A percentile compares a stretch with the other conserved stretches of the same genome.
Conservation (phyloP, 2,113 vertebrate genomes). For the Thalassarche chlororhynchos region DNA sequence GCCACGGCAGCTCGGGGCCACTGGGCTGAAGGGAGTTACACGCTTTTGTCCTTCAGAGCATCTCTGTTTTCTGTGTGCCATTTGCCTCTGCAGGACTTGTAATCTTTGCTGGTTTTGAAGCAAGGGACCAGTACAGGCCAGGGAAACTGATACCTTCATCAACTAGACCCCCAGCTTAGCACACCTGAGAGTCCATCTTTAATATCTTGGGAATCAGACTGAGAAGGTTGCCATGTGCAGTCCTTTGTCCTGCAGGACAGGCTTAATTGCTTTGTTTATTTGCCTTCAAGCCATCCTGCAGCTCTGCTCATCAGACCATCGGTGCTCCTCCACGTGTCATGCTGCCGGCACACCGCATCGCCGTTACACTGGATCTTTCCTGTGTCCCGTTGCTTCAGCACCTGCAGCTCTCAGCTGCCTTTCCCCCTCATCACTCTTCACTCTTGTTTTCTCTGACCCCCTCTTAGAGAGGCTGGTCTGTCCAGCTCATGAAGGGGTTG, state of each 20-base stretch:
- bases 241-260: neutral
- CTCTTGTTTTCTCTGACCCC: neutral
- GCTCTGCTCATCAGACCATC: neutral
- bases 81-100: neutral
- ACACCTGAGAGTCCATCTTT: neutral
- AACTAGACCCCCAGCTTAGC: neutral
- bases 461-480: neutral
- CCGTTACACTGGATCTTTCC: neutral
- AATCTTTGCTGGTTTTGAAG: neutral
- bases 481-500: neutral
- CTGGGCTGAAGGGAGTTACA: neutral
- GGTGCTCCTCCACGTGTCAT: fast-evolving
- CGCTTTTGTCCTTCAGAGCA: neutral
- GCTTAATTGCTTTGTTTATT: neutral
- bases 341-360: neutral
- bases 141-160: neutral
- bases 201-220: neutral
- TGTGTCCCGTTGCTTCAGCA: neutral
- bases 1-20: fast-evolving
- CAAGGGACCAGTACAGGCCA: neutral
- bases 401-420: neutral
- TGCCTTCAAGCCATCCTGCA: neutral
- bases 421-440: neutral
- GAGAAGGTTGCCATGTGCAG: neutral
- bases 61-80: neutral